Evolutionary conservation across 2,797 vertebrate genomes (phyloP).

Genomic region (Australoheros facetus): DNA sequence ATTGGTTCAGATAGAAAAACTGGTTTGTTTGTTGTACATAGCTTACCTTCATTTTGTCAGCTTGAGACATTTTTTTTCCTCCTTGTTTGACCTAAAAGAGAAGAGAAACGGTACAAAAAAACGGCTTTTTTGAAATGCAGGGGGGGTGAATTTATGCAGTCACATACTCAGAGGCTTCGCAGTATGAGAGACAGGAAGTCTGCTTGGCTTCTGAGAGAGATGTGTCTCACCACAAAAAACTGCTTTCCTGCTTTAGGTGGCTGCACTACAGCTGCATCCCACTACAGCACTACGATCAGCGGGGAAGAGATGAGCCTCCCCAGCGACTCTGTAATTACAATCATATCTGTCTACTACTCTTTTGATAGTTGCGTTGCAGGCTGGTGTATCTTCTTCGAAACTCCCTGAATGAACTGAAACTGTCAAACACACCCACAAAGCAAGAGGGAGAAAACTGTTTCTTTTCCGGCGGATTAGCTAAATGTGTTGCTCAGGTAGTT

Average conservation of each 20-base stretch:
- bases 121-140: constrained; percentile 25
- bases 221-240: constrained; percentile 57
- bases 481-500: background rate
- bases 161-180: constrained; percentile 21
- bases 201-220: constrained; percentile 43
- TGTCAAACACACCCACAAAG: constrained; percentile 24
- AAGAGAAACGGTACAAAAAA: constrained; percentile 7
- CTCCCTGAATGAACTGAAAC: background rate
- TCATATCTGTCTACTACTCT: background rate
- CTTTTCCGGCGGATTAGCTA: background rate
- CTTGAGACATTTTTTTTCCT: constrained; percentile 81
- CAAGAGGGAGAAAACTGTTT: background rate
- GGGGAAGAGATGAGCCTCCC: background rate
- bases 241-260: constrained; percentile 32
- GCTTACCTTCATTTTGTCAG: constrained; percentile 84
- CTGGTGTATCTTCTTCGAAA: background rate
- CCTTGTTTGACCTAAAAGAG: constrained; percentile 56
- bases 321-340: background rate
- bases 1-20: background rate
- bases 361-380: background rate
- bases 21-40: background rate
- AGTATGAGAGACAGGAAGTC: constrained; percentile 75
- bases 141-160: background rate
- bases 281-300: background rate
- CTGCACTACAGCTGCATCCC: constrained; percentile 21